These are phyloP conservation scores for Macaca nemestrina DNA, from an alignment of 2,113 vertebrate species.

Conservation along the genomic window DNA sequence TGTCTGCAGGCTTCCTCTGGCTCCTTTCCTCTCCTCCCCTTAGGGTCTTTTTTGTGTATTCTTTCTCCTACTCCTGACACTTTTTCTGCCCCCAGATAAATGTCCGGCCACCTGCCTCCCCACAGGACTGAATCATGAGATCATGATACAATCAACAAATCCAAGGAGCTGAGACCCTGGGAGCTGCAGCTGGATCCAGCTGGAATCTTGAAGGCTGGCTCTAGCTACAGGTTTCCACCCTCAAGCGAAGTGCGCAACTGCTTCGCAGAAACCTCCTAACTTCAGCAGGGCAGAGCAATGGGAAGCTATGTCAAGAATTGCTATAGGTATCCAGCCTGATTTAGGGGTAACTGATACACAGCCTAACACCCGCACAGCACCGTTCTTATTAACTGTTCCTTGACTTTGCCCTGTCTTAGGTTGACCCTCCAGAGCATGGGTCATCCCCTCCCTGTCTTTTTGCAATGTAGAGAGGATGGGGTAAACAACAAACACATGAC, in stretches of 20 bases:
- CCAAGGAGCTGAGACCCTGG: background rate
- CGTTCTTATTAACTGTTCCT: background rate
- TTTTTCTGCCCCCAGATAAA: background rate
- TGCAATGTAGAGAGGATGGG: background rate
- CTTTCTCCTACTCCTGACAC: background rate
- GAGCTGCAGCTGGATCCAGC: background rate
- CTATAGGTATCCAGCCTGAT: background rate
- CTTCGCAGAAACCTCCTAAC: background rate
- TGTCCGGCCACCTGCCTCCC: background rate
- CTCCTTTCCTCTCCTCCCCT: background rate
- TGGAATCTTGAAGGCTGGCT: background rate
- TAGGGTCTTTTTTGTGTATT: background rate
- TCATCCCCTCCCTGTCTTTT: background rate
- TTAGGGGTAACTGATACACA: background rate
- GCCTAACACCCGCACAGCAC: background rate
- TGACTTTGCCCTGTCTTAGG: background rate
- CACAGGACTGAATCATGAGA: background rate
- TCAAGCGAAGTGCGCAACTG: fast-evolving
- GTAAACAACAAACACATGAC: background rate
- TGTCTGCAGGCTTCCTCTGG: background rate
- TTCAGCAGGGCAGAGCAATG: background rate
- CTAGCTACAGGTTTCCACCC: background rate
- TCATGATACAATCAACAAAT: background rate
- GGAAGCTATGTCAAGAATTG: background rate
- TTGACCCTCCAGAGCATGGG: background rate